Percentiles rank a stretch among this genome's conserved stretches.
phyloP scores from a whole-genome alignment of 2,888 invertebrate genomes.

The Omphaloscelis lunosa region DNA sequence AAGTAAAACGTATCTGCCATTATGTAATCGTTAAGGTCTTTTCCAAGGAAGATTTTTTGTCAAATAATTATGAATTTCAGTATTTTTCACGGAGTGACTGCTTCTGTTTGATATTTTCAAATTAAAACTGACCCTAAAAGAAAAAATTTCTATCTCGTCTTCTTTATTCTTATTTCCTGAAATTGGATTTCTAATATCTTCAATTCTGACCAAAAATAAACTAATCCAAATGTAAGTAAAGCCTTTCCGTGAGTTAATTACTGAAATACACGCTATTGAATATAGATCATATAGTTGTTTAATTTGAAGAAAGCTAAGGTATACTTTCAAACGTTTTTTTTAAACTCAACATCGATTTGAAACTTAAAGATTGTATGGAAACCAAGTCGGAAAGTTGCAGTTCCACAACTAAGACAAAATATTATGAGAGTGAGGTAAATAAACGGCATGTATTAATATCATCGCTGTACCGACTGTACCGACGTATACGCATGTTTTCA shows the following conservation, averaged over 20 bases:
- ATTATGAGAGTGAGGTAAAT: not conserved
- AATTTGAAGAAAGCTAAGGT: not conserved
- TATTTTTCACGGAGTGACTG: not conserved
- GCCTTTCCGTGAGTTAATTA: not conserved
- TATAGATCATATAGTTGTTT: not conserved
- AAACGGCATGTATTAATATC: not conserved
- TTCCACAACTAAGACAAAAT: not conserved
- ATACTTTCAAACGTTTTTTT: not conserved
- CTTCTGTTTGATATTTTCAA: not conserved
- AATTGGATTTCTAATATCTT: not conserved
- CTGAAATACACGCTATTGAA: not conserved
- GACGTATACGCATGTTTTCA: conserved; percentile 27
- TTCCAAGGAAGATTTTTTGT: not conserved
- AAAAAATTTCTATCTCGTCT: not conserved
- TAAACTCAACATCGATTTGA: too few relatives aligned
- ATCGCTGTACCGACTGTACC: not conserved
- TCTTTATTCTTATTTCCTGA: not conserved
- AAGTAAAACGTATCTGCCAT: not conserved
- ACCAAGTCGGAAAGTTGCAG: not conserved
- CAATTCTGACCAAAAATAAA: not conserved
- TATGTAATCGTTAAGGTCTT: not conserved
- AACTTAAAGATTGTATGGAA: not conserved
- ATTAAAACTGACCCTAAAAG: not conserved
- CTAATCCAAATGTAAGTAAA: not conserved
- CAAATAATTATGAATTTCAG: not conserved